phyloP scores from a whole-genome alignment of 2,888 invertebrate genomes.

The Tinea pellionella region DNA sequence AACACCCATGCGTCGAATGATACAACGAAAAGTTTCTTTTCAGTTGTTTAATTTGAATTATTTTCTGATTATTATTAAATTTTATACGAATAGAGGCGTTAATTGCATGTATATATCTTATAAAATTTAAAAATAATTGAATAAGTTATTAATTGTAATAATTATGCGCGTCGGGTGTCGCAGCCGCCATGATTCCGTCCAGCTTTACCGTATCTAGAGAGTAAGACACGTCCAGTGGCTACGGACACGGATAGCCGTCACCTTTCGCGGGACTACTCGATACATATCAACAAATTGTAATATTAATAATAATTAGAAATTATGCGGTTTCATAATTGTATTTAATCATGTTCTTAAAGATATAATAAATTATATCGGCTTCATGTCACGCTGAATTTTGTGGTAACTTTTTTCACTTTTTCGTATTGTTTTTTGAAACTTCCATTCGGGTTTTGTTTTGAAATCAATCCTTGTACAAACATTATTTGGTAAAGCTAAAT shows the following conservation, averaged over 20 bases:
- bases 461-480: too few species aligned
- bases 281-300: constrained; percentile 78
- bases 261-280: constrained; percentile 75
- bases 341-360: constrained; percentile 55
- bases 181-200: constrained; percentile 69
- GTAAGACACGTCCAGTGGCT: constrained; percentile 68
- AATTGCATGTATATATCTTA: too few species aligned
- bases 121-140: too few species aligned
- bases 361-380: constrained; percentile 52
- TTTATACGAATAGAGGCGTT: too few species aligned
- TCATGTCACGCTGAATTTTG: constrained; percentile 60
- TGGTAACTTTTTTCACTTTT: too few species aligned
- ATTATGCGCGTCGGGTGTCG: constrained; percentile 32
- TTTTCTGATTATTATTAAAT: constrained; percentile 17
- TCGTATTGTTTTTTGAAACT: constrained; percentile 27
- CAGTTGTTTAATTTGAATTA: constrained; percentile 26
- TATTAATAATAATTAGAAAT: constrained; percentile 70
- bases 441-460: not conserved
- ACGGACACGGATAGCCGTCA: constrained; percentile 67
- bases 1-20: constrained; percentile 33
- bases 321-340: constrained; percentile 68
- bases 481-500: too few species aligned
- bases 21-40: constrained; percentile 64
- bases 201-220: constrained; percentile 67
- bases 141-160: too few species aligned